These are phyloP conservation scores for Megastigmus dorsalis DNA, from an alignment of 2,888 invertebrate species.

Conservation along the genomic window DNA sequence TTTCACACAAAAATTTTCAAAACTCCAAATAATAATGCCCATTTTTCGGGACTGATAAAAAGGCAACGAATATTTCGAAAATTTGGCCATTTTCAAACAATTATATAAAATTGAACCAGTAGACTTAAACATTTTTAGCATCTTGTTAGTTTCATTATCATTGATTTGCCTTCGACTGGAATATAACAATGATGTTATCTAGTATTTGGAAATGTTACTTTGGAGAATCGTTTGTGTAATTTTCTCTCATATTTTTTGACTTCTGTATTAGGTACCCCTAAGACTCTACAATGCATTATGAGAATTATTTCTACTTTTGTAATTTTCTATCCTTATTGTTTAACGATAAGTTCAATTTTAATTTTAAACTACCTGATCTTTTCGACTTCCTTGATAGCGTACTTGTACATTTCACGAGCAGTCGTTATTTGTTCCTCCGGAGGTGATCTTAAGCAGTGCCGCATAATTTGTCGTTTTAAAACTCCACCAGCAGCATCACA, in stretches of 20 bases:
- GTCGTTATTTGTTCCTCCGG: conserved; percentile 1
- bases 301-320: no score
- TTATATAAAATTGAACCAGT: no score
- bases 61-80: no score
- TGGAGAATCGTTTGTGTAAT: background rate
- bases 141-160: background rate
- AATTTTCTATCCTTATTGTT: background rate
- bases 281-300: background rate
- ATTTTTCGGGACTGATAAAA: no score
- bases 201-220: background rate
- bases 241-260: background rate
- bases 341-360: no score
- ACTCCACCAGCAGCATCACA: conserved; percentile 34
- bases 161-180: background rate
- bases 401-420: conserved; percentile 12
- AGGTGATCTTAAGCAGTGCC: background rate
- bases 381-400: background rate
- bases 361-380: background rate
- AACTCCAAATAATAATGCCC: no score
- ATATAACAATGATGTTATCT: conserved; percentile 1
- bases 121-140: no score
- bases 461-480: conserved; percentile 16
- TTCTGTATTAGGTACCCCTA: background rate
- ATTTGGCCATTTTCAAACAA: no score
- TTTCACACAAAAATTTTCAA: no score